Evolutionary conservation across 2,113 vertebrate genomes (phyloP), one percentile per base, ranked within the genome.

Genomic region (Rynchops niger): DNA sequence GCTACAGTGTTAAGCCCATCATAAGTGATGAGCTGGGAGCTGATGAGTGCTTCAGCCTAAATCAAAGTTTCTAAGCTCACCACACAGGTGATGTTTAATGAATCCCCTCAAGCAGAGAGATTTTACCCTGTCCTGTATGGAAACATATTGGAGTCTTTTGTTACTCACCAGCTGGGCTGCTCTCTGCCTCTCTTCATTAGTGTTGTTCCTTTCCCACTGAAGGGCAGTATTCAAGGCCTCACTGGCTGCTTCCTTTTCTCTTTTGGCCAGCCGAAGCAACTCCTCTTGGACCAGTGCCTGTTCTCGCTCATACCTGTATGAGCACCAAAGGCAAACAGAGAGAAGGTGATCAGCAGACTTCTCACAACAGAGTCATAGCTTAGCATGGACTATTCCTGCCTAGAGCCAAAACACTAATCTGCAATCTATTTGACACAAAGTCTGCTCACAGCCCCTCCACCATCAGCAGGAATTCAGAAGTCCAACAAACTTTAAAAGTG

Each of bases 281-380:
- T 99, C 98, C 69, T 99, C 99, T 84, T 99, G 98, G 76, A 99
- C 97, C 76, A 98, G 81, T 8, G 98, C 98, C 96, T 99, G 98
- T 34, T 99, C 98, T 47, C 83, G 96, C 92, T 99, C 98, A 87
- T 99, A 99, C 96, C 99, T 98, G 77, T n/a, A 49, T 1, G 47
- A 82, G 88, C 9, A 6, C 3, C 85, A 95, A 61, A 77, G 47
- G 56, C 43, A 91, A 55, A 76, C 17, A 67, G 45, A 89, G 36
- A 73, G 20, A 59, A 45, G 55, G 32, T 53, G 56, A 83, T 69
- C 67, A 87, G 65, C 40, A 94, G 53, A 72, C 40, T 62, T 80
- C 26, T 36, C 36, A 34, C 50, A 93, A 61, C n/a, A 76, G n/a
- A 13, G 11, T 86, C 27, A 32, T 6, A 23, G 49, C 38, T 86